A percentile compares a stretch with the other conserved stretches of the same genome.
Conservation (phyloP, 2,888 invertebrate genomes). For the Emesis furor region DNA sequence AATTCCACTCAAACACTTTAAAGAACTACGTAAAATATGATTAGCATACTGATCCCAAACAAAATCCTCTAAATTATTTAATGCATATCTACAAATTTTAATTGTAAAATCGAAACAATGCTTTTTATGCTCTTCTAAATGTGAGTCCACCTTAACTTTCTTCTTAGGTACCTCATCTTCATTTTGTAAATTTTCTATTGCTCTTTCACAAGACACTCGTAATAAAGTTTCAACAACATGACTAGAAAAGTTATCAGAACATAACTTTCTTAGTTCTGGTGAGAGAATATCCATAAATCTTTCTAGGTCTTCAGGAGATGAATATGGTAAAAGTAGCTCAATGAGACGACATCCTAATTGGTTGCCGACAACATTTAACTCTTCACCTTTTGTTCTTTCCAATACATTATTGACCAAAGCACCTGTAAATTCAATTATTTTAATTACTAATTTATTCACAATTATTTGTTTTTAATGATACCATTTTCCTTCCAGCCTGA, state of each 20-base stretch:
- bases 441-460: not conserved
- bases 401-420: conserved; percentile 95
- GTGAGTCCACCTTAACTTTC: conserved; percentile 81
- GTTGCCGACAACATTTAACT: conserved; percentile 95
- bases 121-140: conserved; percentile 87
- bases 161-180: conserved; percentile 82
- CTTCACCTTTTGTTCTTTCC: conserved; percentile 94
- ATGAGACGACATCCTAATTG: conserved; percentile 96
- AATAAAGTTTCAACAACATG: conserved; percentile 95
- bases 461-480: not conserved
- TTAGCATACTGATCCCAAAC: conserved; percentile 95
- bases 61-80: conserved; percentile 97
- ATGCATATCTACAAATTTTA: conserved; percentile 94
- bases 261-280: conserved; percentile 94
- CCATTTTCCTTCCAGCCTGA: too few relatives aligned
- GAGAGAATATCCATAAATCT: conserved; percentile 93
- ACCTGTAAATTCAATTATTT: conserved; percentile 85
- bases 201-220: conserved; percentile 90
- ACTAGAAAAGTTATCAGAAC: conserved; percentile 95
- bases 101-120: conserved; percentile 93
- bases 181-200: conserved; percentile 84
- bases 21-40: conserved; percentile 94
- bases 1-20: conserved; percentile 94
- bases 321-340: conserved; percentile 95
- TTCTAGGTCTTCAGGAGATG: conserved; percentile 93